Base-by-base conservation (phyloP, 2,888 invertebrate species). In the Nematopogon swammerdamellus region DNA sequence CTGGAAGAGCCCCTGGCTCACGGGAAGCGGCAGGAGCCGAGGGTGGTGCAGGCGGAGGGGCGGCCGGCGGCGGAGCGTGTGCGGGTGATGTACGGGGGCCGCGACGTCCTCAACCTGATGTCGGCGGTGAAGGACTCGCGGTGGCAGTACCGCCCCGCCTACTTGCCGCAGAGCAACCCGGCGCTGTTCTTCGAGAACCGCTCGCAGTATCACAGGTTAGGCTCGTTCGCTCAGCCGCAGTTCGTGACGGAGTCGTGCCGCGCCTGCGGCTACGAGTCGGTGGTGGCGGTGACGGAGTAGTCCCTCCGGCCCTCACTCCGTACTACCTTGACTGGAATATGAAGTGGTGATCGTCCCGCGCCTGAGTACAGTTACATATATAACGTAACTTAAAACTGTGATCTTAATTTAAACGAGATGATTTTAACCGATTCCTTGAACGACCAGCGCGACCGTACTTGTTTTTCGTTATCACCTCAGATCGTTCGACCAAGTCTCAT, bases 111-210 rank as follows among this genome's bases (percentile, higher is more conserved):
- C 51, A 82, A 86, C 63, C 66, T 86, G 61, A 80, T 75, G 63
- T 72, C 67, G 47, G 85, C 84, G 59, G 65, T 85, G 55, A 72
- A 70, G 19, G 74, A 80, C 58, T 65, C 72, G 19, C 69, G 71
- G 53, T 85, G 85, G 85, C 79, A 74, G 60, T 76, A 82, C 62
- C 76, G 72, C 51, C 71, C 80, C 47, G 80, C 84, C 10, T 65
- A 66, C 58, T 70, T 85, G 68, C 84, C 84, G 4, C 72, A 80
- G 8, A 80, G 81, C 64, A 81, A 82, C 60, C 76, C 81, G 11
- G 68, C 73, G n/a, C 69, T 80, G 59, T 84, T 82, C 74, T 82
- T 84, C 61, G 81, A 81, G 57, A 85, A 85, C 68, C 81, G 84
- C 59, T 85, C 85, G 45, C 81, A 84, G 65, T 83, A 83, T 59